Percentiles rank a stretch among this genome's conserved stretches.
Evolutionary conservation across 2,797 vertebrate genomes (phyloP).

Genomic region (Halcyon smyrnensis): DNA sequence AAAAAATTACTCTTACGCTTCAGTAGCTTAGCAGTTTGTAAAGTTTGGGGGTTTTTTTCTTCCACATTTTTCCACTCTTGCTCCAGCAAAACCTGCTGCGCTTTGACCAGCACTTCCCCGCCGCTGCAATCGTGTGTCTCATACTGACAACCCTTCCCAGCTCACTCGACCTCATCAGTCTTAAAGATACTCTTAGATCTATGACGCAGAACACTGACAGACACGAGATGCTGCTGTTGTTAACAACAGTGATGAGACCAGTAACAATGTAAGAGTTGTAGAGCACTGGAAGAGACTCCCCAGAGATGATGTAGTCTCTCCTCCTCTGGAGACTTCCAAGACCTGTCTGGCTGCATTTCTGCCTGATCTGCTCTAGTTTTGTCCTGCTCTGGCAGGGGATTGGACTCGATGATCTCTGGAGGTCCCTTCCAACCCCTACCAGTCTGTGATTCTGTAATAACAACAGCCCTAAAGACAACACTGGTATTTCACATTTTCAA

Average conservation of each 20-base stretch:
- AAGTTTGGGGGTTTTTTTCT: neutral
- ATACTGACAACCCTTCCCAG: neutral
- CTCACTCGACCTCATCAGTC: rapidly evolving
- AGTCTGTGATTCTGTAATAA: too few relatives aligned
- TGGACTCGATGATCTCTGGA: too few relatives aligned
- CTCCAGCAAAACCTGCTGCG: neutral
- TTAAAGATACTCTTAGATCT: neutral
- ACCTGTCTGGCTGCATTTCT: too few relatives aligned
- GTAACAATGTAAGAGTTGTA: too few relatives aligned
- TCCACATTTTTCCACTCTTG: neutral
- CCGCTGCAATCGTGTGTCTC: neutral
- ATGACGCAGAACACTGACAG: neutral
- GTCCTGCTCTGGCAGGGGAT: too few relatives aligned
- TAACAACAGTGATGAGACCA: neutral
- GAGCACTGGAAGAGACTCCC: too few relatives aligned
- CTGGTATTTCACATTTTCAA: neutral
- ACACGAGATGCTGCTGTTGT: neutral
- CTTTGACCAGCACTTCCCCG: neutral
- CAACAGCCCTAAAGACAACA: neutral
- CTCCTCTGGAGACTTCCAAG: too few relatives aligned
- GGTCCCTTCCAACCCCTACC: too few relatives aligned
- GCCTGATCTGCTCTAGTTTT: too few relatives aligned
- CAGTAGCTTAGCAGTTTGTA: neutral
- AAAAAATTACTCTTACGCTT: neutral
- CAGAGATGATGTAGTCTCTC: too few relatives aligned